A percentile compares a stretch with the other conserved stretches of the same genome.
phyloP scores from a whole-genome alignment of 2,888 invertebrate genomes.

The Crematogaster levior region DNA sequence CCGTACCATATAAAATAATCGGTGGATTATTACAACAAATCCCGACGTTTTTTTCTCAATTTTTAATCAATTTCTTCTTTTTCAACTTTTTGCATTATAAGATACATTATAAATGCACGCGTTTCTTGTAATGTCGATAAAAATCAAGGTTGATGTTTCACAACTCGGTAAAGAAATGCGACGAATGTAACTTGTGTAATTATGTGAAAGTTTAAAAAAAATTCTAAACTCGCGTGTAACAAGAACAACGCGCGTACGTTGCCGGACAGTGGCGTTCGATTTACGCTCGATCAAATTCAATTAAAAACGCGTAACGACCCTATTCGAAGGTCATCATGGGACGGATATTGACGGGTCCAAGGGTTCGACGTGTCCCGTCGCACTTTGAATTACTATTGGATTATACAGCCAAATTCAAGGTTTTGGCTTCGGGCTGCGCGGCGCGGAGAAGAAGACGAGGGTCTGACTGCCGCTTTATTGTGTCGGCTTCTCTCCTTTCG shows the following conservation, averaged over 20 bases:
- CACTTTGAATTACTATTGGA: conserved; percentile 76
- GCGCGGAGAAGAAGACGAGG: conserved; percentile 80
- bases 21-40: conserved; percentile 30
- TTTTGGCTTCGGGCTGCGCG: conserved; percentile 69
- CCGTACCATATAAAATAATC: conserved; percentile 18
- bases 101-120: neutral
- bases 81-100: neutral
- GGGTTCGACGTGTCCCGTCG: conserved; percentile 66
- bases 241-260: neutral
- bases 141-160: neutral
- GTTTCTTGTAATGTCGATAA: neutral
- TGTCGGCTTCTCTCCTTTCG: conserved; percentile 78
- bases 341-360: conserved; percentile 82
- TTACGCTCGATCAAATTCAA: conserved; percentile 58
- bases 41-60: neutral
- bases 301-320: conserved; percentile 67
- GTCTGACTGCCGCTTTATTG: conserved; percentile 84
- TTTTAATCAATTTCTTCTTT: conserved; percentile 9
- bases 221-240: conserved; percentile 2
- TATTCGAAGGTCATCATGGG: conserved; percentile 76
- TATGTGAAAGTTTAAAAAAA: neutral
- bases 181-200: neutral
- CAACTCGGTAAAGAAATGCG: neutral
- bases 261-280: conserved; percentile 49
- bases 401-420: conserved; percentile 75